Conservation (phyloP, 1,140 invertebrate species). For the Euura saliciscinereae region DNA sequence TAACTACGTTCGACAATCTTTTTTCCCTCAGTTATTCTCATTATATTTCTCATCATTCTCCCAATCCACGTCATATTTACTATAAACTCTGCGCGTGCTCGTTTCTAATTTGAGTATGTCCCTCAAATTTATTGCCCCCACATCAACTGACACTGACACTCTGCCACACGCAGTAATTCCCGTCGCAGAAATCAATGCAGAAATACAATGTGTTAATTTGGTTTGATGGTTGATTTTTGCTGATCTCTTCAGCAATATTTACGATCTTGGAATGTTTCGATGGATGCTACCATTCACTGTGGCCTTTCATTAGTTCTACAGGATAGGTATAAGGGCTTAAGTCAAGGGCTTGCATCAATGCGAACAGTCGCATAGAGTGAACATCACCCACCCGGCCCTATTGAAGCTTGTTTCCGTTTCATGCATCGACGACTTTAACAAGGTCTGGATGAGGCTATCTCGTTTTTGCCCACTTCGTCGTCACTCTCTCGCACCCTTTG, state of each 20-base stretch:
- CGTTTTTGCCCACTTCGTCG: conserved; percentile 5
- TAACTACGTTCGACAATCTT: background rate
- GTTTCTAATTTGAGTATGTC: background rate
- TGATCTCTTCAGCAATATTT: background rate
- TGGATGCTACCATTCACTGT: no score
- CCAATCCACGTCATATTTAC: background rate
- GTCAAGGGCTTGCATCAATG: background rate
- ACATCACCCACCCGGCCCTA: background rate
- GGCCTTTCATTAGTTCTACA: no score
- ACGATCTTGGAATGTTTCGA: no score
- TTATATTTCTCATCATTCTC: background rate
- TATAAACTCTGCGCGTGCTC: background rate
- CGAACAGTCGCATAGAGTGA: background rate
- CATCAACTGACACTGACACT: background rate
- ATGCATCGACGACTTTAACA: conserved; percentile 27
- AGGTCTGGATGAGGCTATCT: conserved; percentile 14
- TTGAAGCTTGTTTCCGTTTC: conserved; percentile 22
- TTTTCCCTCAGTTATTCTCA: background rate
- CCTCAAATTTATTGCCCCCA: background rate
- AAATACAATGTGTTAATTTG: no score
- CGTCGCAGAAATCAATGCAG: background rate
- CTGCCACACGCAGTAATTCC: background rate
- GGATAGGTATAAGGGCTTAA: no score
- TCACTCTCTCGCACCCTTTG: conserved; percentile 1
- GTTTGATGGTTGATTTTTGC: background rate